phyloP scores from a whole-genome alignment of 2,888 invertebrate species.

The Tenthredo notha region DNA sequence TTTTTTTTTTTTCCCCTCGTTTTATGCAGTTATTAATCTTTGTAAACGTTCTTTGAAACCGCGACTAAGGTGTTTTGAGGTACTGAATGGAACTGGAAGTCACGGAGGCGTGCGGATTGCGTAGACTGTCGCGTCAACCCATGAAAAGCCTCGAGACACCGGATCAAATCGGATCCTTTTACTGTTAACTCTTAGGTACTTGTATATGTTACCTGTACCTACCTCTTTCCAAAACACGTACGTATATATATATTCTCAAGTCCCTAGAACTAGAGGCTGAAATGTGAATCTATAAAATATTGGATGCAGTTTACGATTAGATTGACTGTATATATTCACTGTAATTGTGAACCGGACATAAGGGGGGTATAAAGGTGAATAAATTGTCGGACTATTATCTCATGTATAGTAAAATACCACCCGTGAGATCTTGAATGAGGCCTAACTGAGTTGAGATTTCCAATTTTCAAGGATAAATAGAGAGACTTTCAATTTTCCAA shows the following conservation, averaged over 20 bases:
- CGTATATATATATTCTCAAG: background rate
- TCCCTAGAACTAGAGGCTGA: background rate
- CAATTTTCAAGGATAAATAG: slow-evolving; percentile 18
- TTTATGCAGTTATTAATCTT: background rate
- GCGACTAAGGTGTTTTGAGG: background rate
- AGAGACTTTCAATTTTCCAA: slow-evolving; percentile 27
- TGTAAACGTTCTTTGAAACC: background rate
- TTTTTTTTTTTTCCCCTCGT: background rate
- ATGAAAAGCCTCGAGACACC: slow-evolving; percentile 60
- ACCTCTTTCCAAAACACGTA: too few relatives aligned
- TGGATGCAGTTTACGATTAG: background rate
- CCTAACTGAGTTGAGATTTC: background rate
- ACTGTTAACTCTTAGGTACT: slow-evolving; percentile 35
- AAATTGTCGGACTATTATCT: slow-evolving; percentile 6
- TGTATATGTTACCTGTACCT: background rate
- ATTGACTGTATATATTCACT: slow-evolving; percentile 4
- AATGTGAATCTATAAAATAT: background rate
- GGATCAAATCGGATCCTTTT: slow-evolving; percentile 33
- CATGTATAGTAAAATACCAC: slow-evolving; percentile 8
- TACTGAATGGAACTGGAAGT: slow-evolving; percentile 39
- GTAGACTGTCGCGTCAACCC: slow-evolving; percentile 62
- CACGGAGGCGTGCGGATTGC: slow-evolving; percentile 59
- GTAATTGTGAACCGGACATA: background rate
- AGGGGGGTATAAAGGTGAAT: background rate
- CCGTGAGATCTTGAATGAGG: slow-evolving; percentile 14